phyloP scores from a whole-genome alignment of 2,888 invertebrate genomes.

The Linnaemya vulpina region DNA sequence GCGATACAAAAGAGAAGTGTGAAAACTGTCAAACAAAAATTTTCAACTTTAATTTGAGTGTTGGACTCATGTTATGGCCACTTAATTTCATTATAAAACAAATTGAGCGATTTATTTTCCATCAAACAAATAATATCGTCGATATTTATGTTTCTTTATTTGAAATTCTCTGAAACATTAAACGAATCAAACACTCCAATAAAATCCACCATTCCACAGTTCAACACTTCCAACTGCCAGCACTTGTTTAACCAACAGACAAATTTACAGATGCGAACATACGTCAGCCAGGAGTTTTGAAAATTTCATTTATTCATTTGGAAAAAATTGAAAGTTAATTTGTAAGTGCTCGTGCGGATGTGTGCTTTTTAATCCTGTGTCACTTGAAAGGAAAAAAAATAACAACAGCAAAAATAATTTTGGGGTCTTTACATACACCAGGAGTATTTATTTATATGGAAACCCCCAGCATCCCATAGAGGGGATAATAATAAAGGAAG shows the following conservation, averaged over 20 bases:
- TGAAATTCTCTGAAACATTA: constrained; percentile 21
- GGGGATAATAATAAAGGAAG: background rate
- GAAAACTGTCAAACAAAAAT: too few species aligned
- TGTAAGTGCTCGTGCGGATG: constrained; percentile 4
- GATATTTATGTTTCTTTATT: too few species aligned
- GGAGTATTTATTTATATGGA: constrained; percentile 5
- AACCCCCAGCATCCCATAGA: background rate
- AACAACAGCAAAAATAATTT: constrained; percentile 39
- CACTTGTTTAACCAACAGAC: constrained; percentile 55
- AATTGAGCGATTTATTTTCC: too few species aligned
- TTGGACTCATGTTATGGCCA: too few species aligned
- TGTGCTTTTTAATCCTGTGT: constrained; percentile 44
- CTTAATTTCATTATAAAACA: too few species aligned
- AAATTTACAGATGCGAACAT: constrained; percentile 39
- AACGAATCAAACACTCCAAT: constrained; percentile 20
- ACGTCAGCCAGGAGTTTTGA: constrained; percentile 19
- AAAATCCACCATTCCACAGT: too few species aligned
- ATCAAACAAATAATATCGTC: constrained; percentile 5
- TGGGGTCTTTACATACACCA: background rate
- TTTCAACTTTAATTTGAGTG: too few species aligned
- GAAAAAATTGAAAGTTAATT: constrained; percentile 66
- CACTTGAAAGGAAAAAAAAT: constrained; percentile 40
- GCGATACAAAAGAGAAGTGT: too few species aligned
- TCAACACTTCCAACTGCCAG: constrained; percentile 6
- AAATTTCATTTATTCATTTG: constrained; percentile 65